These are phyloP conservation scores for Lepidurus arcticus DNA, from an alignment of 1,140 invertebrate genomes.

Conservation along the genomic window DNA sequence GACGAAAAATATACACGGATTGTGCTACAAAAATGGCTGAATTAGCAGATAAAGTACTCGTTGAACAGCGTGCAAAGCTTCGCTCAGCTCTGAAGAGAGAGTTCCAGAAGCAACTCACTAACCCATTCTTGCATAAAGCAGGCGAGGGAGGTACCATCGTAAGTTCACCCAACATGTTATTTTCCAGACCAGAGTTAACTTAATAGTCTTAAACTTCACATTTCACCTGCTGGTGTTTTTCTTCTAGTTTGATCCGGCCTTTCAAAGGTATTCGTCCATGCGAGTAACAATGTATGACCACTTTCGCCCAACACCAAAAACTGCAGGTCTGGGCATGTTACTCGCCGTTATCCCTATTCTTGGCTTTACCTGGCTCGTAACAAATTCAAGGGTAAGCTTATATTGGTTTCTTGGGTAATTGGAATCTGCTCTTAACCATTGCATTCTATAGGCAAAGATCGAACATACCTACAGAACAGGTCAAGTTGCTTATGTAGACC, in stretches of 20 bases:
- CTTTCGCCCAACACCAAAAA: constrained; percentile 60
- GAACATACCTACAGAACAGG: constrained; percentile 59
- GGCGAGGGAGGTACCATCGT: constrained; percentile 55
- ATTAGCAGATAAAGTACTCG: constrained; percentile 13
- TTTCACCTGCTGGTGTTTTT: constrained; percentile 39
- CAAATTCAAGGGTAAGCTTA: constrained; percentile 46
- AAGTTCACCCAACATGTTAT: constrained; percentile 43
- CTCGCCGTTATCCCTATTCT: constrained; percentile 55
- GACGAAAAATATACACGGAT: not conserved
- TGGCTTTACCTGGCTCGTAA: constrained; percentile 50
- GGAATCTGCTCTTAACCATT: constrained; percentile 28
- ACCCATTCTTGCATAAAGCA: constrained; percentile 55
- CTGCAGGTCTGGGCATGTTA: constrained; percentile 49
- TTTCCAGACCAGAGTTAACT: not conserved
- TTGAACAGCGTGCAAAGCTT: constrained; percentile 53
- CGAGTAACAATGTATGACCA: constrained; percentile 56
- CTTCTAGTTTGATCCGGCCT: constrained; percentile 66
- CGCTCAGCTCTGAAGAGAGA: constrained; percentile 54
- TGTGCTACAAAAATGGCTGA: not conserved
- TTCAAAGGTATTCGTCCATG: constrained; percentile 64
- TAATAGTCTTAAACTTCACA: too few species aligned
- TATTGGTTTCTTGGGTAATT: constrained; percentile 11
- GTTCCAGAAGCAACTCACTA: constrained; percentile 60
- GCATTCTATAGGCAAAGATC: constrained; percentile 45
- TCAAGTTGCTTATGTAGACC: constrained; percentile 64